A percentile compares a stretch with the other conserved stretches of the same genome.
Conservation (phyloP, 2,113 vertebrate genomes). For the Brachypteracias leptosomus region DNA sequence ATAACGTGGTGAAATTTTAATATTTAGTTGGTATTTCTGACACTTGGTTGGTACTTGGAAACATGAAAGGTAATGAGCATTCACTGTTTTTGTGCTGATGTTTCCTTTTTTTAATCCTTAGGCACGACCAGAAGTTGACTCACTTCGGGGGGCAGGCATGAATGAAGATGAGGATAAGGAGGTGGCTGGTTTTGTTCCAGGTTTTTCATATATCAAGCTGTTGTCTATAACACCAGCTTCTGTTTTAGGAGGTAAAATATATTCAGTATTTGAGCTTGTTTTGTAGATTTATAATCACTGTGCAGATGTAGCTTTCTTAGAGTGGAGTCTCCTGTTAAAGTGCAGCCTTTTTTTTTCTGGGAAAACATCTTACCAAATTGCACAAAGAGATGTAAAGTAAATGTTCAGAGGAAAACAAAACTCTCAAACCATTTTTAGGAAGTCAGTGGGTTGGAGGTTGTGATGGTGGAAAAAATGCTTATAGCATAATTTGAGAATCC, state of each 20-base stretch:
- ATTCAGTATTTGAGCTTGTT: not conserved
- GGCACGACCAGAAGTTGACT: slow-evolving; percentile 76
- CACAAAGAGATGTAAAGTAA: not conserved
- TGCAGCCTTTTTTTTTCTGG: not conserved
- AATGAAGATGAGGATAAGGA: slow-evolving; percentile 75
- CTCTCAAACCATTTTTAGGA: not conserved
- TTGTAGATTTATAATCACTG: not conserved
- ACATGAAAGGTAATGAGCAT: not conserved
- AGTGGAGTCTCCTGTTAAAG: not conserved
- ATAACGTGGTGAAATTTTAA: not conserved
- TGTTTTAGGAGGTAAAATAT: slow-evolving; percentile 82
- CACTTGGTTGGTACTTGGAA: not conserved
- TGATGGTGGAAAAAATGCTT: not conserved
- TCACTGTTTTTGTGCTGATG: not conserved
- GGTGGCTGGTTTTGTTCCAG: slow-evolving; percentile 81
- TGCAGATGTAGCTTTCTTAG: not conserved
- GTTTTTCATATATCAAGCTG: slow-evolving; percentile 88
- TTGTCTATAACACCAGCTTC: slow-evolving; percentile 74
- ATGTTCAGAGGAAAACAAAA: not conserved
- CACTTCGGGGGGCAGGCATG: slow-evolving; percentile 57
- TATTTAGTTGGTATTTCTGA: not conserved
- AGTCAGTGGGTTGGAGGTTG: not conserved
- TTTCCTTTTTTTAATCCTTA: slow-evolving; percentile 10
- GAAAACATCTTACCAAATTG: not conserved
- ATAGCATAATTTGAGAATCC: not conserved